These are phyloP conservation scores for Spea bombifrons DNA, from an alignment of 2,113 vertebrate genomes.

Conservation along the genomic window DNA sequence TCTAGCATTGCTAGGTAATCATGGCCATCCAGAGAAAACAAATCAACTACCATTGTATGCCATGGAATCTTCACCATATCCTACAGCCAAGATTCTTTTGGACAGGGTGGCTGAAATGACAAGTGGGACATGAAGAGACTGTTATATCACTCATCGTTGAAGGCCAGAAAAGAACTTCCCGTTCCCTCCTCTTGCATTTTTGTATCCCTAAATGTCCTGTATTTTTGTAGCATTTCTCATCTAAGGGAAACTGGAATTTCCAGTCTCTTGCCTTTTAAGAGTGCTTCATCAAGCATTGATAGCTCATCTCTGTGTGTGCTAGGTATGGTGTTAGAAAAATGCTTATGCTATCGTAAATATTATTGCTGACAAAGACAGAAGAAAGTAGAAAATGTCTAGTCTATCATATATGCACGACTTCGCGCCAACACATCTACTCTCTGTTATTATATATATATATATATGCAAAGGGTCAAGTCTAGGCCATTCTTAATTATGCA, in stretches of 20 bases:
- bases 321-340: too few species aligned
- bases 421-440: too few species aligned
- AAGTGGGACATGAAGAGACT: neutral
- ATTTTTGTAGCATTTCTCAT: neutral
- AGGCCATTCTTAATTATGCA: too few species aligned
- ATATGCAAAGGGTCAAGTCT: too few species aligned
- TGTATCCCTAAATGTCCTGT: neutral
- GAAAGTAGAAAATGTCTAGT: too few species aligned
- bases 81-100: neutral
- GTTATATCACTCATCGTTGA: neutral
- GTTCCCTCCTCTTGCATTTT: neutral
- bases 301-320: too few species aligned
- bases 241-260: neutral
- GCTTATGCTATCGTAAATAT: too few species aligned
- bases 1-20: neutral
- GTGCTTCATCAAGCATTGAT: too few species aligned
- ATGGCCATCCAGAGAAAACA: neutral
- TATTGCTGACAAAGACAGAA: too few species aligned
- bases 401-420: too few species aligned
- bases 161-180: neutral
- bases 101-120: neutral
- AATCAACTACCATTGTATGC: neutral
- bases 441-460: too few species aligned
- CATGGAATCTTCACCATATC: neutral
- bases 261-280: neutral